phyloP scores from a whole-genome alignment of 2,797 vertebrate genomes.

The Hydrolagus colliei region DNA sequence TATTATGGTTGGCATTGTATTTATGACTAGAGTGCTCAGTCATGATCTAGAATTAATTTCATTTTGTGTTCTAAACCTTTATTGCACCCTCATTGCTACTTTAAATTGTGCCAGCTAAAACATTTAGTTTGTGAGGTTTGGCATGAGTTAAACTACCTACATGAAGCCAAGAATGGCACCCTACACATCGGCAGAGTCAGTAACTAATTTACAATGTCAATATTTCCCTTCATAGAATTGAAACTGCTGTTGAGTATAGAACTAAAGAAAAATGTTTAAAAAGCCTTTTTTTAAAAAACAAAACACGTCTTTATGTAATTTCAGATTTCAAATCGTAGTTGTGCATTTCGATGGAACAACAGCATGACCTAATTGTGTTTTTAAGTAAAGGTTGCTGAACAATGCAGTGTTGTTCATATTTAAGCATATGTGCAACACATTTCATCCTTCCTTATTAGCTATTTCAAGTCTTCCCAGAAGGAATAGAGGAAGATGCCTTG shows the following conservation, averaged over 20 bases:
- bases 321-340: neutral
- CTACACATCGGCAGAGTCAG: neutral
- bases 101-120: slow-evolving; percentile 22
- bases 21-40: slow-evolving; percentile 11
- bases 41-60: slow-evolving; percentile 16
- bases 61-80: slow-evolving; percentile 16
- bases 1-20: slow-evolving; percentile 17
- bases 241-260: neutral
- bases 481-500: neutral
- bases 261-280: neutral
- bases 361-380: slow-evolving; percentile 4
- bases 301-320: slow-evolving; percentile 15
- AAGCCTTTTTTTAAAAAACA: neutral
- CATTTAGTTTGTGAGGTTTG: slow-evolving; percentile 16
- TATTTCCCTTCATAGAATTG: neutral
- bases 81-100: neutral
- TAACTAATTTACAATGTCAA: neutral
- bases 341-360: neutral
- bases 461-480: neutral
- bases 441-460: neutral
- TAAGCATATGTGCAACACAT: slow-evolving; percentile 17
- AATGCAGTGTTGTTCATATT: neutral
- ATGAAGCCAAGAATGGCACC: neutral
- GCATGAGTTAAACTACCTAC: neutral
- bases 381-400: slow-evolving; percentile 24